Evolutionary conservation across 1,140 invertebrate genomes (phyloP), one percentile per base, ranked within the genome.

Genomic region (Akabosia matsudoensis): DNA sequence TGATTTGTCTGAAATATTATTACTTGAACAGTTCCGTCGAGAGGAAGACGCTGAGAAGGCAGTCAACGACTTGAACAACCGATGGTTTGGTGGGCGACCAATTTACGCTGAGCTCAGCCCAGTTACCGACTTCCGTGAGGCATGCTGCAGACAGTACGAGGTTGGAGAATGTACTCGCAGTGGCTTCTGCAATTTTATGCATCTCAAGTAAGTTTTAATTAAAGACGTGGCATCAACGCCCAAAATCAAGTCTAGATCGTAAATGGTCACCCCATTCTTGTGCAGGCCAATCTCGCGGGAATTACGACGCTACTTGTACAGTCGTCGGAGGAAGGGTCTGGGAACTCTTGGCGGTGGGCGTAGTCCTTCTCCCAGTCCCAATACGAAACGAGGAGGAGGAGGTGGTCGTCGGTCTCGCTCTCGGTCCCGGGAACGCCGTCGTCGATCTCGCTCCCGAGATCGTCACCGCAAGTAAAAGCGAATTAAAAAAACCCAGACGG

Each of bases 111-210:
- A 99, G 86, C 86, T 99, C 34, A 98, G 96, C 16, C 97, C 97
- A 0, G 97, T 99, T 0, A 99, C 97, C 75, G 97, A 99, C 86
- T 99, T 99, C 84, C 89, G 97, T 82, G 97, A 99, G 88, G 97
- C 97, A 26, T 99, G 97, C 85, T 99, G 97, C 85, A 90, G 97
- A 70, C 97, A 99, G 86, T 99, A 99, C 86, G 97, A 99, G 88
- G 97, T 98, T 93, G 96, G 97, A 2, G 97, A 98, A 87, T 99
- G 97, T 84, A 98, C 96, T 0, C 88, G 97, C 74, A 97, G 96
- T 83, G 97, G 97, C 64, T 99, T 99, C 86, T 99, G 97, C 85
- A 99, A 99, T 87, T 99, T 99, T 85, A 99, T 99, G 97, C 97
- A 99, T 84, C 87, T 99, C 83, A 99, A 99, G 84, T 51, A n/a